Percentiles rank a stretch among this genome's conserved stretches.
Evolutionary conservation across 2,888 invertebrate genomes (phyloP).

Genomic region (Gortyna flavago): DNA sequence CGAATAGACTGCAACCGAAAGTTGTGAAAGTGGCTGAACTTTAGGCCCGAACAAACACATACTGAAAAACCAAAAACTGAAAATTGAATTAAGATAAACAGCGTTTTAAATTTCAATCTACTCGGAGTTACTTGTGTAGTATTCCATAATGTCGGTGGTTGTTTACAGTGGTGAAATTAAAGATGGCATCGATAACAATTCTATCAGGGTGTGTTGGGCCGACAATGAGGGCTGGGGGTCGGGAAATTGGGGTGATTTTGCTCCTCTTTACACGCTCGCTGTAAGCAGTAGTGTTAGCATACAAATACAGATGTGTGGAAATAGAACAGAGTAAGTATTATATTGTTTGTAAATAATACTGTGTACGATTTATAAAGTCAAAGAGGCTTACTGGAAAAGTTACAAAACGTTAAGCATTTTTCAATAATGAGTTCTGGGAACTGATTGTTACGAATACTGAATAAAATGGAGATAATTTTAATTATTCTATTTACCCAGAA

Average conservation of each 20-base stretch:
- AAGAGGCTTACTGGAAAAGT: not conserved
- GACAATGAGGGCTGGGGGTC: constrained; percentile 81
- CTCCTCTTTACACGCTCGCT: constrained; percentile 82
- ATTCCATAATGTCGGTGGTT: constrained; percentile 63
- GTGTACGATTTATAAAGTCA: not conserved
- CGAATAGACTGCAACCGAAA: not conserved
- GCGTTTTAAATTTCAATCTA: constrained; percentile 10
- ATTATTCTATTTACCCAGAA: not conserved
- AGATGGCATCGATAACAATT: constrained; percentile 91
- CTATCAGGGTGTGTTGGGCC: constrained; percentile 86
- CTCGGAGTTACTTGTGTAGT: constrained; percentile 31
- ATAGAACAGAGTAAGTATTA: not conserved
- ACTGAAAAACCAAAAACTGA: not conserved
- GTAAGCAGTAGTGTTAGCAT: constrained; percentile 72
- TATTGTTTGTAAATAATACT: not conserved
- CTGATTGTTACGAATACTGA: not conserved
- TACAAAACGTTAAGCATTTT: not conserved
- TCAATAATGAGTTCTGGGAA: not conserved
- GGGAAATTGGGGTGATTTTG: constrained; percentile 90
- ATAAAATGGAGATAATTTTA: not conserved
- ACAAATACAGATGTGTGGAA: not conserved
- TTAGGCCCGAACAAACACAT: not conserved
- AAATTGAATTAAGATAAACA: constrained; percentile 11
- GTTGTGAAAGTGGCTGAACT: not conserved
- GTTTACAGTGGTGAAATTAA: constrained; percentile 89